Evolutionary conservation across 2,113 vertebrate genomes (phyloP).

Genomic region (Etia nguti): DNA sequence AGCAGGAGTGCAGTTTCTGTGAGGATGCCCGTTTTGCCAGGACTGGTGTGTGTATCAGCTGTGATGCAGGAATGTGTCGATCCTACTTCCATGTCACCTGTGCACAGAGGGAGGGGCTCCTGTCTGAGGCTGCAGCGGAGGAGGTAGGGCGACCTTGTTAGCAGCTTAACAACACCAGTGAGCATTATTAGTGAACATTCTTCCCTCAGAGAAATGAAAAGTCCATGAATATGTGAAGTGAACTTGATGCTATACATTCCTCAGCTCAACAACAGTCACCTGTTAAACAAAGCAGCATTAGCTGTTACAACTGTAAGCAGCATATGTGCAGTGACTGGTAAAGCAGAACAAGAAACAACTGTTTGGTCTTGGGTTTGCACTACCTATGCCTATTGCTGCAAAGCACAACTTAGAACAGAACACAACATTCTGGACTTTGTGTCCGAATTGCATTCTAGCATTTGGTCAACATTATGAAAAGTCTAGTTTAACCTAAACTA

Average conservation of each 20-base stretch:
- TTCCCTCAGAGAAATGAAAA: not conserved
- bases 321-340: not conserved
- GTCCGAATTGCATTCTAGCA: too few relatives aligned
- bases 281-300: not conserved
- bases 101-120: constrained; percentile 93
- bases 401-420: not conserved
- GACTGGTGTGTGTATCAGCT: constrained; percentile 97
- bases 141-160: constrained; percentile 74
- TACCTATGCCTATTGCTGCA: too few relatives aligned
- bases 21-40: constrained; percentile 94
- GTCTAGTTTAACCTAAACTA: not conserved
- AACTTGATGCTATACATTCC: not conserved
- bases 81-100: constrained; percentile 98
- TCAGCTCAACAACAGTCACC: not conserved
- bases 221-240: not conserved
- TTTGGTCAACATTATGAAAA: too few relatives aligned
- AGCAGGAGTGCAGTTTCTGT: constrained; percentile 95
- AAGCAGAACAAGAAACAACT: not conserved
- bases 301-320: not conserved
- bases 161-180: not conserved
- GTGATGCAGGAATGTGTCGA: constrained; percentile 97
- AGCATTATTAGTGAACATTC: not conserved
- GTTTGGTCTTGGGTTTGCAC: not conserved
- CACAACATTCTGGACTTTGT: not conserved
- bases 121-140: constrained; percentile 96